These are phyloP conservation scores for Caenorhabditis doughertyi DNA, from an alignment of 2,888 invertebrate genomes.

Conservation along the genomic window DNA sequence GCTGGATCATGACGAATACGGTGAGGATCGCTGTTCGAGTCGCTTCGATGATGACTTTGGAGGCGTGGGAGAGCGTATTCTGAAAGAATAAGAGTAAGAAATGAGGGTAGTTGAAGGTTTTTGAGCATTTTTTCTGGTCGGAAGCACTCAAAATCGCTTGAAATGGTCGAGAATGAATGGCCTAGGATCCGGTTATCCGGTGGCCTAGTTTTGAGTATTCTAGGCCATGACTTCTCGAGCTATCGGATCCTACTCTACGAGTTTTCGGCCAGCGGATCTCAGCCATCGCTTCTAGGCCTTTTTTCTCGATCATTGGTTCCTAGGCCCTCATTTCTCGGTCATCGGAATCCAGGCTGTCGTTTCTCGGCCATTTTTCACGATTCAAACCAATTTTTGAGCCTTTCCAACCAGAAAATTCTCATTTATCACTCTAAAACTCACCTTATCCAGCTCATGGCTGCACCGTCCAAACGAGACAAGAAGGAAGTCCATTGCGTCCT, in stretches of 20 bases:
- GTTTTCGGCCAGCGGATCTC: too few species aligned
- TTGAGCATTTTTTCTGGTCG: background rate
- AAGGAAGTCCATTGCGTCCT: conserved; percentile 38
- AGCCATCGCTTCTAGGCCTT: too few species aligned
- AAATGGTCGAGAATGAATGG: too few species aligned
- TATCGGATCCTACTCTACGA: too few species aligned
- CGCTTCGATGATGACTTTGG: background rate
- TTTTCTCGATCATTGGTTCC: background rate
- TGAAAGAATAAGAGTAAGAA: background rate
- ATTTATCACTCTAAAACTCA: background rate
- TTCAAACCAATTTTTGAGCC: background rate
- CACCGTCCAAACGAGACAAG: conserved; percentile 12
- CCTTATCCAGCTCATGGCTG: conserved; percentile 31
- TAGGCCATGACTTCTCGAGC: too few species aligned
- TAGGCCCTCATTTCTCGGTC: too few species aligned
- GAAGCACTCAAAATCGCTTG: too few species aligned
- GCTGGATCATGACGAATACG: background rate
- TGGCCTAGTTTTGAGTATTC: too few species aligned
- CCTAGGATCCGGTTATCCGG: too few species aligned
- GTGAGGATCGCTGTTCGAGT: conserved; percentile 7
- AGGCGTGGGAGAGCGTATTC: background rate
- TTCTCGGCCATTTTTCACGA: background rate
- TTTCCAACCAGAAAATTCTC: background rate
- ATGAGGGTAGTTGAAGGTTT: background rate
- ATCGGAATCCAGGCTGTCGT: too few species aligned